Evolutionary conservation across 2,113 vertebrate species (phyloP).

Genomic region (Edolisoma coerulescens): DNA sequence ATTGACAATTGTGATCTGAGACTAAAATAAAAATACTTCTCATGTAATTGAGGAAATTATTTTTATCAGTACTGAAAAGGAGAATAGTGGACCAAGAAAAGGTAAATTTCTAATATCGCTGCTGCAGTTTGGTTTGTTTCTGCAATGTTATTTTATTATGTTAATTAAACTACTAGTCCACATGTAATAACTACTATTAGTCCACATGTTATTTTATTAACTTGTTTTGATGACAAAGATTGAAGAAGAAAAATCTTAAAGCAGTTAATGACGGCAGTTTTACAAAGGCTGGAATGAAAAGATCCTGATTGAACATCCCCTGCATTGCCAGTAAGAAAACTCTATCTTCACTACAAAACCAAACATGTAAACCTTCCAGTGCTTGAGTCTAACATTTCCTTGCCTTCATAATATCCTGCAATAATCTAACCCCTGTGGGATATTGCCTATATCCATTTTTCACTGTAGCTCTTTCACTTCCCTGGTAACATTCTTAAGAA

Average conservation of each 20-base stretch:
- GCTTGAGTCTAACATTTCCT: not conserved
- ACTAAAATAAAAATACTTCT: not conserved
- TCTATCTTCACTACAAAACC: not conserved
- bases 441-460: not conserved
- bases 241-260: not conserved
- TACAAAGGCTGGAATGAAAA: not conserved
- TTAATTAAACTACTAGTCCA: no score
- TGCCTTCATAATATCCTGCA: not conserved
- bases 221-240: not conserved
- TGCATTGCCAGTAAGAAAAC: not conserved
- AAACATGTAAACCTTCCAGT: not conserved
- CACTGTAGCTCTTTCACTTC: not conserved
- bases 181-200: no score
- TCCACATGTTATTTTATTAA: not conserved
- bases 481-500: not conserved
- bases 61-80: not conserved
- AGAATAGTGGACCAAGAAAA: not conserved
- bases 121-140: not conserved
- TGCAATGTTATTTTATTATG: not conserved
- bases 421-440: not conserved
- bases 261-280: not conserved
- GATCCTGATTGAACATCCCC: fast-evolving
- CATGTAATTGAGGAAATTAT: not conserved
- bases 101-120: not conserved
- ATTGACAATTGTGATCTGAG: not conserved